Conservation (phyloP, 2,888 invertebrate genomes). For the Agriotes lineatus region DNA sequence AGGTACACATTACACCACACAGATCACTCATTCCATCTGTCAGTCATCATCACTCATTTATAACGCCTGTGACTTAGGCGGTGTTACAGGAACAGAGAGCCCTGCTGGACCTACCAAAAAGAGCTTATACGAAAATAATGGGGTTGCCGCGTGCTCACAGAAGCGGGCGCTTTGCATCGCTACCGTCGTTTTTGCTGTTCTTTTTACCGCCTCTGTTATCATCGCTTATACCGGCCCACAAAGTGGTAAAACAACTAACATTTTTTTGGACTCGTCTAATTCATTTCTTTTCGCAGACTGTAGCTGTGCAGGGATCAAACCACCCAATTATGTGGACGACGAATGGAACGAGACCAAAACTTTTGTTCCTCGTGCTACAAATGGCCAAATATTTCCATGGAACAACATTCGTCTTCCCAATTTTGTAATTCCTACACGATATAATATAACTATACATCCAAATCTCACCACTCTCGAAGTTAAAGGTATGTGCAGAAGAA, state of each 20-base stretch:
- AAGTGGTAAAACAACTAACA: slow-evolving; percentile 74
- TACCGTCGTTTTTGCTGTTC: slow-evolving; percentile 81
- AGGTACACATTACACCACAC: slow-evolving; percentile 70
- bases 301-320: slow-evolving; percentile 77
- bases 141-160: slow-evolving; percentile 90
- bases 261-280: too few relatives aligned
- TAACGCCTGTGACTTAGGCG: slow-evolving; percentile 65
- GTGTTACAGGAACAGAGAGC: slow-evolving; percentile 72
- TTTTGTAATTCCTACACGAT: slow-evolving; percentile 84
- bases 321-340: slow-evolving; percentile 72
- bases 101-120: slow-evolving; percentile 74
- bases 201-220: slow-evolving; percentile 86
- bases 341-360: slow-evolving; percentile 74
- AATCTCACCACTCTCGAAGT: slow-evolving; percentile 91
- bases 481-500: slow-evolving; percentile 72
- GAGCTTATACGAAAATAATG: slow-evolving; percentile 78
- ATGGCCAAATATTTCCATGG: slow-evolving; percentile 84
- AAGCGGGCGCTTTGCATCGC: slow-evolving; percentile 86
- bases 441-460: slow-evolving; percentile 92
- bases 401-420: slow-evolving; percentile 82
- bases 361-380: slow-evolving; percentile 78
- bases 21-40: slow-evolving; percentile 55
- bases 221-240: slow-evolving; percentile 93
- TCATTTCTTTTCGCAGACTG: slow-evolving; percentile 70
- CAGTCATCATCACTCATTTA: slow-evolving; percentile 57